phyloP scores from a whole-genome alignment of 2,888 invertebrate species.

The Andricus quercusramuli region DNA sequence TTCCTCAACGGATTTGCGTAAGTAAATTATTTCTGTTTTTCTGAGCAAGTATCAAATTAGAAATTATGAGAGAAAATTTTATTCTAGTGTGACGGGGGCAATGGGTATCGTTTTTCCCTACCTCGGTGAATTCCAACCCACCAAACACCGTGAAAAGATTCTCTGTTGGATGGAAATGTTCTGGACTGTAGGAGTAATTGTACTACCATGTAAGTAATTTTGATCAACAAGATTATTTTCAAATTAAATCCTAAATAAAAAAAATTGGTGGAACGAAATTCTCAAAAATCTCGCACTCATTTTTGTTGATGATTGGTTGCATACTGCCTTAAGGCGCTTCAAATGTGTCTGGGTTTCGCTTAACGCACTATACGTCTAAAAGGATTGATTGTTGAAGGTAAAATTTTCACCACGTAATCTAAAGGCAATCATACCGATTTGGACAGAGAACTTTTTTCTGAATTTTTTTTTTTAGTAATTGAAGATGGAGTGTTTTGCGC shows the following conservation, averaged over 20 bases:
- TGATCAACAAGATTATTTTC: background rate
- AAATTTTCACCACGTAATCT: no score
- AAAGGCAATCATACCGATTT: no score
- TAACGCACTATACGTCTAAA: no score
- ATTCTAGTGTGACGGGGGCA: conserved; percentile 87
- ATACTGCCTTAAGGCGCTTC: no score
- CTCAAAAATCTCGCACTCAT: no score
- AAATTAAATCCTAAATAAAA: background rate
- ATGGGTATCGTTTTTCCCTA: conserved; percentile 92
- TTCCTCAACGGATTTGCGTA: conserved; percentile 91
- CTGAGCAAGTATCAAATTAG: background rate
- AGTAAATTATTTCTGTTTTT: conserved; percentile 76
- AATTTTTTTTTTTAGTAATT: no score
- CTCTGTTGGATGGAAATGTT: conserved; percentile 93
- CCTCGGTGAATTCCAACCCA: conserved; percentile 90
- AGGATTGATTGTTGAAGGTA: no score
- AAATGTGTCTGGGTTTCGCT: no score
- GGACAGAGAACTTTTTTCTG: no score
- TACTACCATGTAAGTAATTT: conserved; percentile 83
- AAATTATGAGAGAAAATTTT: background rate
- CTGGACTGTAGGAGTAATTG: conserved; percentile 89
- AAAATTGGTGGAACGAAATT: no score
- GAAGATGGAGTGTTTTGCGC: no score
- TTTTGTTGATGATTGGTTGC: no score
- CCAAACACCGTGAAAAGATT: conserved; percentile 88